A percentile compares a stretch with the other conserved stretches of the same genome.
phyloP scores from a whole-genome alignment of 2,113 vertebrate species.

The Dipodomys ordii region DNA sequence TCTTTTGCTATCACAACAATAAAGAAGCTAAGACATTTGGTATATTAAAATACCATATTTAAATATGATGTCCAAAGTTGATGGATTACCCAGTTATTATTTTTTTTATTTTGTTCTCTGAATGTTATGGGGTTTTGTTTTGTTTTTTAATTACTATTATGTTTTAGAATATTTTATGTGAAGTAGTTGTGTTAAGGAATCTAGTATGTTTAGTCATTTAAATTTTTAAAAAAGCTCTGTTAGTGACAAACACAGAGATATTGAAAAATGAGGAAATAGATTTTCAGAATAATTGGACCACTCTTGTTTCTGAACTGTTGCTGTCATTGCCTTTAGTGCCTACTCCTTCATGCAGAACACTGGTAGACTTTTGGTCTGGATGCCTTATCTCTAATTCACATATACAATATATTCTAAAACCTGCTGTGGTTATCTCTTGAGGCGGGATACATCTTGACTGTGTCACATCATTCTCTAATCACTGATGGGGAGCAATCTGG shows the following conservation, averaged over 20 bases:
- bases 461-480: conserved; percentile 77
- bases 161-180: neutral
- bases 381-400: conserved; percentile 77
- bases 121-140: too few species aligned
- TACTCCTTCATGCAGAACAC: conserved; percentile 72
- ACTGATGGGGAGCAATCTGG: conserved; percentile 56
- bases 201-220: neutral
- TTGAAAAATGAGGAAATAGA: conserved; percentile 49
- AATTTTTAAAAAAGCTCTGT: too few species aligned
- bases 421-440: conserved; percentile 65
- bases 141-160: neutral
- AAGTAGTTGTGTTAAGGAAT: neutral
- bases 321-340: conserved; percentile 42
- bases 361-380: conserved; percentile 69
- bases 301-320: conserved; percentile 60
- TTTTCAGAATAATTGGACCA: conserved; percentile 40
- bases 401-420: conserved; percentile 74
- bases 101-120: neutral
- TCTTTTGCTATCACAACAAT: conserved; percentile 28
- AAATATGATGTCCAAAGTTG: neutral
- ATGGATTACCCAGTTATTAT: neutral
- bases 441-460: conserved; percentile 48
- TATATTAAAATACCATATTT: neutral
- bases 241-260: neutral
- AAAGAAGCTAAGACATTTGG: neutral